Percentiles rank a stretch among this genome's conserved stretches.
phyloP scores from a whole-genome alignment of 2,113 vertebrate species.

The Crotalus horridus region DNA sequence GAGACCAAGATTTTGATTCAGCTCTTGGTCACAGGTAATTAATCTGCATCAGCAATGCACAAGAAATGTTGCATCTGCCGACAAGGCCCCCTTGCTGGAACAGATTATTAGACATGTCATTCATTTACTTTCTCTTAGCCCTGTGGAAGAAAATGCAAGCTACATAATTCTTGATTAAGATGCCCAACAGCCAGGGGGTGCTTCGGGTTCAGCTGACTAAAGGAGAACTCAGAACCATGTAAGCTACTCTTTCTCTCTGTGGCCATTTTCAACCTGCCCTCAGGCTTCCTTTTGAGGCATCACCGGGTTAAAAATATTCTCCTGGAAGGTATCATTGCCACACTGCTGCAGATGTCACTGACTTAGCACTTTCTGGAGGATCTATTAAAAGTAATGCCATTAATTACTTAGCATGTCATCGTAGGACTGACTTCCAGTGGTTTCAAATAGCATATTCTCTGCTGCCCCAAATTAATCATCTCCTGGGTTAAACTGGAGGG shows the following conservation, averaged over 20 bases:
- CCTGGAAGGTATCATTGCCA: conserved; percentile 63
- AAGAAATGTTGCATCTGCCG: background rate
- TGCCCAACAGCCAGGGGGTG: background rate
- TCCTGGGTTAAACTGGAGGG: background rate
- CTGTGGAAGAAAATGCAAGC: conserved; percentile 1
- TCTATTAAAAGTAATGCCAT: conserved; percentile 78
- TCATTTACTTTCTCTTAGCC: background rate
- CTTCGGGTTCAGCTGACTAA: conserved; percentile 20
- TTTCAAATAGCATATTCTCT: conserved; percentile 59
- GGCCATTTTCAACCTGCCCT: conserved; percentile 59
- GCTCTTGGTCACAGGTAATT: background rate
- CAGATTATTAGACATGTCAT: background rate
- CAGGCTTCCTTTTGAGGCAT: conserved; percentile 65
- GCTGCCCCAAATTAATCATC: conserved; percentile 49
- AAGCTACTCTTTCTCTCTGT: conserved; percentile 22
- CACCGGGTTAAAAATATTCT: conserved; percentile 62
- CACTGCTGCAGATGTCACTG: conserved; percentile 69
- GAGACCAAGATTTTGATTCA: background rate
- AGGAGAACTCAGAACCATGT: background rate
- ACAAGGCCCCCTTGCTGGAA: background rate
- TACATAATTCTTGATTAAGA: conserved; percentile 25
- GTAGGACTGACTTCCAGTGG: conserved; percentile 56
- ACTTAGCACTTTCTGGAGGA: conserved; percentile 69
- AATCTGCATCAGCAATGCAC: background rate
- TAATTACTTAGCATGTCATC: conserved; percentile 70